Percentiles rank a stretch among this genome's conserved stretches.
phyloP scores from a whole-genome alignment of 2,797 vertebrate genomes.

The Phylloscopus collybita region DNA sequence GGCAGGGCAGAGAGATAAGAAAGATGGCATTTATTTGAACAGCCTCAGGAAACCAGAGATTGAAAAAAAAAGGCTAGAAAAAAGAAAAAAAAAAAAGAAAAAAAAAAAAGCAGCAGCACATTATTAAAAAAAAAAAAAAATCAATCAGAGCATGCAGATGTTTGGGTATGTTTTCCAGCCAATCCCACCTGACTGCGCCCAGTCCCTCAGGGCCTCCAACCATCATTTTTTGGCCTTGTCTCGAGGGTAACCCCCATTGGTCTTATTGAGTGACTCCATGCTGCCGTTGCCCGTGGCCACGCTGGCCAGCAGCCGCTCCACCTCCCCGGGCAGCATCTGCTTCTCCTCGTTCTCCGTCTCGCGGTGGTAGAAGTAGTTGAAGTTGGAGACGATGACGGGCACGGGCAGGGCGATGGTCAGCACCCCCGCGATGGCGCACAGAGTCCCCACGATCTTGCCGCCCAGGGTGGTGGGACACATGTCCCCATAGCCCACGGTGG shows the following conservation, averaged over 20 bases:
- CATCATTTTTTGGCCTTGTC: constrained; percentile 85
- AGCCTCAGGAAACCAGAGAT: constrained; percentile 37
- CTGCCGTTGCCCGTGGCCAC: constrained; percentile 82
- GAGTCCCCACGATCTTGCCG: constrained; percentile 95
- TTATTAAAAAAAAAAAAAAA: neutral
- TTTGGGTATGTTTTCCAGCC: neutral
- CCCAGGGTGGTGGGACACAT: constrained; percentile 96
- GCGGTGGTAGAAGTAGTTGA: constrained; percentile 98
- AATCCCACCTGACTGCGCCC: neutral
- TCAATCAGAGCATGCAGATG: neutral
- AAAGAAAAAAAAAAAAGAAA: neutral
- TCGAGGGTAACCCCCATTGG: constrained; percentile 83
- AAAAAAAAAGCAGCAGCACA: constrained; percentile 6
- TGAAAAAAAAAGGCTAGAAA: constrained; percentile 25
- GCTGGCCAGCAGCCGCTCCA: constrained; percentile 82
- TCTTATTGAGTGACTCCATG: constrained; percentile 88
- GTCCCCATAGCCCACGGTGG: constrained; percentile 97
- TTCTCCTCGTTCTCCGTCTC: constrained; percentile 94
- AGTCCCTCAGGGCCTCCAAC: neutral
- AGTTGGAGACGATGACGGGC: constrained; percentile 98
- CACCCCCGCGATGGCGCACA: constrained; percentile 96
- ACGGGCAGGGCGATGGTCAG: constrained; percentile 96
- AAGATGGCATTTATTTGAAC: constrained; percentile 68
- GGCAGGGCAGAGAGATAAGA: constrained; percentile 58
- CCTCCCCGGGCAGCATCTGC: constrained; percentile 83